Evolutionary conservation across 2,113 vertebrate species (phyloP), one percentile per base, ranked within the genome.

Genomic region (Atherinomorus stipes): DNA sequence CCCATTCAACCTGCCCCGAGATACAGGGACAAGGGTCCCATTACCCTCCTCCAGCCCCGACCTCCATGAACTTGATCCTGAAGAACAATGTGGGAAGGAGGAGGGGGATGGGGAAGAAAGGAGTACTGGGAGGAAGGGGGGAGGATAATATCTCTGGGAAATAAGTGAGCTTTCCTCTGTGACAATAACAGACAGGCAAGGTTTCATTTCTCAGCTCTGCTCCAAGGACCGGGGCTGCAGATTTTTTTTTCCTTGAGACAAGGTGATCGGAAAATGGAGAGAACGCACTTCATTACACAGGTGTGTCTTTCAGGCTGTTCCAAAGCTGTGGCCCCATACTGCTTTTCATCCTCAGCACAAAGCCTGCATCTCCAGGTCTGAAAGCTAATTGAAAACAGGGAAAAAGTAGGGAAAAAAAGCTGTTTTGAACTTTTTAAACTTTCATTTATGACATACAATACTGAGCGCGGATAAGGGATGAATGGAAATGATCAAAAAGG

Each of bases 1-100:
- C 83, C 85, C 85, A 84, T 88, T 93, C 93, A 91, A 89, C 86
- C 87, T 80, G 84, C 83, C 91, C 73, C 7, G 65, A 85, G 78
- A 83, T 78, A 67, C 56, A 61, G 83, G 83, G 91, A 72, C 83
- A 77, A 79, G 86, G 83, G 88, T 94, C 87, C 80, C 85, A 90
- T 93, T 95, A 89, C 91, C 77, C 86, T 80, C 75, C 16, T 59
- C 49, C 61, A 87, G 81, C 69, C 70, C 66, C 53, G 70, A 85
- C 90, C 79, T 78, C 75, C 3, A 22, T 77, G 78, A 85, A 86
- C 89, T 84, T 83, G 31, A 92, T 80, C 89, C 87, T 44, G 5
- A 5, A 63, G 65, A 92, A 92, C 86, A 91, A 89, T 73, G 80
- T 78, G 15, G 50, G 42, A 28, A 51, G 25, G 44, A 45, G 40